phyloP scores from a whole-genome alignment of 2,797 vertebrate genomes.

The Etheostoma nigrum region DNA sequence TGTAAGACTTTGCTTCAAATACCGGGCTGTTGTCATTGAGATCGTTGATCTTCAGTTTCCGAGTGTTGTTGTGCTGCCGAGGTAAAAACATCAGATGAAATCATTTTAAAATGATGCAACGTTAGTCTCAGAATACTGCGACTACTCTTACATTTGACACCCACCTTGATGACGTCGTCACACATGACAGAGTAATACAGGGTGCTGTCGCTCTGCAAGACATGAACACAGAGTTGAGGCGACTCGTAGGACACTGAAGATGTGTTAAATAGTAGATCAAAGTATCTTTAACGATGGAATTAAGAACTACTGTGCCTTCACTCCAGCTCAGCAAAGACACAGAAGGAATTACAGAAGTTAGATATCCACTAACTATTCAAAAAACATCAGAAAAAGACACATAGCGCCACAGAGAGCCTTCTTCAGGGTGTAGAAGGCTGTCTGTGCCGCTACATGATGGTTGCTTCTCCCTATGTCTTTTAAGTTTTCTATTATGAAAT shows the following conservation, averaged over 20 bases:
- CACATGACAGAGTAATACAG: slow-evolving; percentile 74
- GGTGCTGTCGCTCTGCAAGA: slow-evolving; percentile 51
- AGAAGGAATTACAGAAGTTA: neutral
- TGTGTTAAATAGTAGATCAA: neutral
- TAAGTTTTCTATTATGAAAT: too few species aligned
- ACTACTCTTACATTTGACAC: slow-evolving; percentile 37
- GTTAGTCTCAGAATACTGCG: neutral
- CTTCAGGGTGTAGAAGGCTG: too few species aligned
- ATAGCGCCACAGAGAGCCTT: too few species aligned
- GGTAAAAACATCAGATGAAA: neutral
- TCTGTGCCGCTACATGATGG: too few species aligned
- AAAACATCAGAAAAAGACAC: too few species aligned
- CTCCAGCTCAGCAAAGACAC: neutral
- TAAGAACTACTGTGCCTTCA: neutral
- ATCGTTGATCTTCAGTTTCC: slow-evolving; percentile 62
- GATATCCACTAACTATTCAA: neutral
- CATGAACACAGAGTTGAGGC: slow-evolving; percentile 4
- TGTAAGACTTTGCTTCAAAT: slow-evolving; percentile 72
- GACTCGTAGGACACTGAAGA: neutral
- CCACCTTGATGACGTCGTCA: slow-evolving; percentile 20
- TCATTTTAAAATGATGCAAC: neutral
- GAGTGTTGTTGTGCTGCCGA: slow-evolving; percentile 63
- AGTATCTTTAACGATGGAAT: neutral
- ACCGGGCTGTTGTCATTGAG: slow-evolving; percentile 81
- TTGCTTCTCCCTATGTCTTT: too few species aligned